Percentiles rank a stretch among this genome's conserved stretches.
Evolutionary conservation across 2,888 invertebrate genomes (phyloP).

Genomic region (Lasioglossum lativentre): DNA sequence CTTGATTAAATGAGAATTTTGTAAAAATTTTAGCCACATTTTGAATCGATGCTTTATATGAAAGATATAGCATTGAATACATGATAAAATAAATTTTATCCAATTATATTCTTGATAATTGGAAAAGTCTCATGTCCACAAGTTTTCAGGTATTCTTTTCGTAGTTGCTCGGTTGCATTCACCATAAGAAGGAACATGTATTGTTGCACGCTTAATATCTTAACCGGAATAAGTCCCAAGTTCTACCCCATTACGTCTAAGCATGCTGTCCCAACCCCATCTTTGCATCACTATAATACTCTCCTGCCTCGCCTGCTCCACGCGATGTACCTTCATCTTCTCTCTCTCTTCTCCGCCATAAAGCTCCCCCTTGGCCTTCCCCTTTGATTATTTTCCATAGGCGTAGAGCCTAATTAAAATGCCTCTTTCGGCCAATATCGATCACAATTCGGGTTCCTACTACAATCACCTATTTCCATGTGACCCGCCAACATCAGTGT

Average conservation of each 20-base stretch:
- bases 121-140: not conserved
- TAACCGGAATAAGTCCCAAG: conserved; percentile 78
- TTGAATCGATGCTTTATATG: too few species aligned
- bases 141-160: not conserved
- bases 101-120: not conserved
- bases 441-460: not conserved
- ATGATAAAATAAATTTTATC: not conserved
- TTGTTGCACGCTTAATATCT: conserved; percentile 75
- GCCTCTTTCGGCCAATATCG: conserved; percentile 24
- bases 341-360: conserved; percentile 67
- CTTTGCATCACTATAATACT: conserved; percentile 76
- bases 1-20: not conserved
- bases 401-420: conserved; percentile 77
- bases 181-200: conserved; percentile 56
- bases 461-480: not conserved
- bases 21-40: too few species aligned
- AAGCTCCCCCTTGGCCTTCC: conserved; percentile 74
- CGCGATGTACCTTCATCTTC: conserved; percentile 70
- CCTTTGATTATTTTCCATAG: conserved; percentile 79
- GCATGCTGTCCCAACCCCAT: conserved; percentile 75
- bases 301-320: conserved; percentile 65
- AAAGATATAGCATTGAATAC: not conserved
- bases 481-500: not conserved
- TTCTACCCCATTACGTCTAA: conserved; percentile 80
- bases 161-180: not conserved